A percentile compares a stretch with the other conserved stretches of the same genome.
These are phyloP conservation scores for Caenorhabditis brenneri DNA, from an alignment of 1,140 invertebrate species.

Conservation along the genomic window DNA sequence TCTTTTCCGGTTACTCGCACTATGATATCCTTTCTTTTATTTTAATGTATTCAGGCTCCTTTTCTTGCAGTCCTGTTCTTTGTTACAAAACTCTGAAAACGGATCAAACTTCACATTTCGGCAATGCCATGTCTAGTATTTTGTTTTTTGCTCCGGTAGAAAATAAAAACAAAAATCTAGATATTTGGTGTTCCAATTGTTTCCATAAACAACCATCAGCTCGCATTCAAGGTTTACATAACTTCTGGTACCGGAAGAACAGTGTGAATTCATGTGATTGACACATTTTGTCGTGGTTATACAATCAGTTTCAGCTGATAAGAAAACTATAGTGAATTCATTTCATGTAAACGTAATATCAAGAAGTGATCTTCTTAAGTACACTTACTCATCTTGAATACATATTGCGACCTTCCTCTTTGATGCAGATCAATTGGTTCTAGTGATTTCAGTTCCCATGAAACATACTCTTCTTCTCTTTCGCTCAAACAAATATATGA, in stretches of 20 bases:
- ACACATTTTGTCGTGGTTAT: background rate
- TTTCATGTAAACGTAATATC: background rate
- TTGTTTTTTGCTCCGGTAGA: background rate
- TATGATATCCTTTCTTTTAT: background rate
- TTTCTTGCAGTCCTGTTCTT: background rate
- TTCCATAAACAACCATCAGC: background rate
- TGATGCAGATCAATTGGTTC: background rate
- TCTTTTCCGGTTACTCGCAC: background rate
- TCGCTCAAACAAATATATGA: background rate
- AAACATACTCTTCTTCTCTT: background rate
- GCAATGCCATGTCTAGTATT: background rate
- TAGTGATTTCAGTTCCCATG: slow-evolving; percentile 18
- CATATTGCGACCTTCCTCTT: background rate
- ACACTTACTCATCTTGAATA: background rate
- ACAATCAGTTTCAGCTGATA: background rate
- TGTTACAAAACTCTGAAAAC: too few relatives aligned
- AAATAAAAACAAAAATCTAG: background rate
- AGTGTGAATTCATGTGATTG: background rate
- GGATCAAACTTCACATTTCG: background rate
- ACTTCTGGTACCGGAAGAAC: too few relatives aligned
- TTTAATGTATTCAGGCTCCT: background rate
- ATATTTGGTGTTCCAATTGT: background rate
- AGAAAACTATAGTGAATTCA: background rate
- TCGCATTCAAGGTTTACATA: too few relatives aligned
- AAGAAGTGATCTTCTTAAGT: background rate